Evolutionary conservation across 2,888 invertebrate genomes (phyloP), one percentile per base, ranked within the genome.

Genomic region (Cephus pygmeus): DNA sequence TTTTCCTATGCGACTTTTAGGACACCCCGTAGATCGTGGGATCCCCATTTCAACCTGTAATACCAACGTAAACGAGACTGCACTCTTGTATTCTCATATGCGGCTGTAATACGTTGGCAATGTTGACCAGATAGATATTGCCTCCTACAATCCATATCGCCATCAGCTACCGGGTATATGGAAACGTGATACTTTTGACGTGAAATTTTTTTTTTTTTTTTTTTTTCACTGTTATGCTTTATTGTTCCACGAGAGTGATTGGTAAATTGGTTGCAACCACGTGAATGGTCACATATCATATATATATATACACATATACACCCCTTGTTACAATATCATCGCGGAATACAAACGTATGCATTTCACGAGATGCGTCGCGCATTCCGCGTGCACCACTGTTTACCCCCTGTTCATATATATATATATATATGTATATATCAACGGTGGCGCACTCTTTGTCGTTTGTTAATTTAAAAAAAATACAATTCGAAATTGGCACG

Each of bases 181-280:
- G 87, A 23, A 87, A 87, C 86, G 83, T 81, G 85, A 87, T 86
- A 88, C 85, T 88, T 87, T 85, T 83, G 83, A 86, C 84, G 80
- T 33, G 82, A 82, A 81, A 85, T 83, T 87, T 86, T 83, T 2
- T 36, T 40, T 40, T 40, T 36, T 40, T 40, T 40, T 33, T 30
- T 69, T 82, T 82, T 82, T 82, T 83, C 82, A 81, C 83, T 81
- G 81, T 84, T 84, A 82, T 82, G 86, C 85, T 88, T 88, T 88
- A 88, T 88, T 88, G 88, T 87, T 84, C 83, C 83, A 80, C 81
- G 82, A 81, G 85, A 84, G 85, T 83, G 86, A 88, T 87, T 84
- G 88, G 84, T 86, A 87, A 56, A 88, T 87, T 87, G 88, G 88
- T 83, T 79, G 83, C 81, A 1, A 34, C 34, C 74, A 74, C 80